phyloP scores from a whole-genome alignment of 1,140 invertebrate species.

The Dendrolimus punctatus region DNA sequence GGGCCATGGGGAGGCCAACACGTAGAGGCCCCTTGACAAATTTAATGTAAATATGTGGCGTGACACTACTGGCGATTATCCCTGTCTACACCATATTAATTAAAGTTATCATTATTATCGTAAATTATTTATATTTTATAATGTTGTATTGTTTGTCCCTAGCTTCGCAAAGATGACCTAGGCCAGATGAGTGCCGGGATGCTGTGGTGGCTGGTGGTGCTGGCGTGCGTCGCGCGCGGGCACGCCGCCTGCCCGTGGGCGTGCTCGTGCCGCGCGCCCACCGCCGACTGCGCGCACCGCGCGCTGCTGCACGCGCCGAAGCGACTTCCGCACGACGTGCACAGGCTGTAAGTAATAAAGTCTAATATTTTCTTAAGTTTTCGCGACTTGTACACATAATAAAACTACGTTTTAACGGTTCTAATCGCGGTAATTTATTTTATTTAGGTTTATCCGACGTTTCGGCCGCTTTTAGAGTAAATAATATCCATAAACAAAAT shows the following conservation, averaged over 20 bases:
- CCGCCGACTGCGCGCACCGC: conserved; percentile 86
- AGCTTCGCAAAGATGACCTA: conserved; percentile 6
- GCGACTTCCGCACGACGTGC: conserved; percentile 81
- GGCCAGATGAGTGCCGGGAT: conserved; percentile 10
- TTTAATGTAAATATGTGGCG: too few relatives aligned
- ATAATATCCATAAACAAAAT: too few relatives aligned
- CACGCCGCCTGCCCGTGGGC: conserved; percentile 79
- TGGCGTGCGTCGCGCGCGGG: conserved; percentile 13
- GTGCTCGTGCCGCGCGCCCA: conserved; percentile 83
- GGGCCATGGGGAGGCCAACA: too few relatives aligned
- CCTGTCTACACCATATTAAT: too few relatives aligned
- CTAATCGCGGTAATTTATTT: too few relatives aligned
- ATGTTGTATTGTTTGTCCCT: neutral
- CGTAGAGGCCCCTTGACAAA: too few relatives aligned
- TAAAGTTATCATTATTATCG: too few relatives aligned
- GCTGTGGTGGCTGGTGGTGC: conserved; percentile 18
- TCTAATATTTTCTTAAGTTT: neutral
- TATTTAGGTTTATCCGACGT: too few relatives aligned
- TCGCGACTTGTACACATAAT: neutral
- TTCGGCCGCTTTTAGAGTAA: too few relatives aligned
- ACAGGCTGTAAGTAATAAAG: conserved; percentile 85
- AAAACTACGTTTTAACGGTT: too few relatives aligned
- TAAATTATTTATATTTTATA: too few relatives aligned
- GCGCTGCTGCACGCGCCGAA: conserved; percentile 85
- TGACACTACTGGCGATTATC: too few relatives aligned